These are phyloP conservation scores for Sarcophaga rosellei DNA, from an alignment of 2,888 invertebrate genomes.

Conservation along the genomic window DNA sequence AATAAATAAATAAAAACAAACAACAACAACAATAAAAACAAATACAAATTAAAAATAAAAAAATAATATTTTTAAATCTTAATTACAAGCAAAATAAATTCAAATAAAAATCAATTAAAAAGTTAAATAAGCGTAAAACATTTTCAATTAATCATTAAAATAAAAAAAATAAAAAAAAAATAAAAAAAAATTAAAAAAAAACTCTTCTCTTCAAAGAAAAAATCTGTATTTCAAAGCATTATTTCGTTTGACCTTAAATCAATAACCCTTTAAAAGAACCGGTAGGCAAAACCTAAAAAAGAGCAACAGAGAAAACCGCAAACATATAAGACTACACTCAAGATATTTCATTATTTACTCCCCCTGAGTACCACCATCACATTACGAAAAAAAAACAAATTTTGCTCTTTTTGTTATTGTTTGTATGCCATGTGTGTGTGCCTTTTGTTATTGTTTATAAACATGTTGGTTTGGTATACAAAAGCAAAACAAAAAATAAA, in stretches of 20 bases:
- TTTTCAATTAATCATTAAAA: conserved; percentile 7
- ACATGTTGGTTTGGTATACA: conserved; percentile 1
- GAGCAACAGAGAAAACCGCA: conserved; percentile 6
- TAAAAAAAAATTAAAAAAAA: neutral
- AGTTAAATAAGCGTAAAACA: conserved; percentile 33
- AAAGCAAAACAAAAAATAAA: neutral
- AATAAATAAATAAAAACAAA: conserved; percentile 9
- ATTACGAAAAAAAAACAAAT: neutral
- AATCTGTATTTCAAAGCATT: neutral
- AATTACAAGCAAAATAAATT: conserved; percentile 8
- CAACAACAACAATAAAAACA: conserved; percentile 2
- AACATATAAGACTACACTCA: neutral
- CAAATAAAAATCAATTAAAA: conserved; percentile 37
- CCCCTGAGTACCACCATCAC: neutral
- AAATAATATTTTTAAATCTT: neutral
- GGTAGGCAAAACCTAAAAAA: conserved; percentile 47
- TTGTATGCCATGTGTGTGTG: neutral
- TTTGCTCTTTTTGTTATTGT: neutral
- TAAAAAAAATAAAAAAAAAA: neutral
- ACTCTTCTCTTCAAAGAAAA: neutral
- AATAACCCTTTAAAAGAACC: conserved; percentile 51
- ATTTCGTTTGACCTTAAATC: conserved; percentile 48
- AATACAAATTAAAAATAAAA: conserved; percentile 4
- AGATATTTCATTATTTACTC: neutral
- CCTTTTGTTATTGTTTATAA: neutral